A percentile compares a stretch with the other conserved stretches of the same genome.
phyloP scores from a whole-genome alignment of 2,888 invertebrate genomes.

The Caenorhabditis sinica region DNA sequence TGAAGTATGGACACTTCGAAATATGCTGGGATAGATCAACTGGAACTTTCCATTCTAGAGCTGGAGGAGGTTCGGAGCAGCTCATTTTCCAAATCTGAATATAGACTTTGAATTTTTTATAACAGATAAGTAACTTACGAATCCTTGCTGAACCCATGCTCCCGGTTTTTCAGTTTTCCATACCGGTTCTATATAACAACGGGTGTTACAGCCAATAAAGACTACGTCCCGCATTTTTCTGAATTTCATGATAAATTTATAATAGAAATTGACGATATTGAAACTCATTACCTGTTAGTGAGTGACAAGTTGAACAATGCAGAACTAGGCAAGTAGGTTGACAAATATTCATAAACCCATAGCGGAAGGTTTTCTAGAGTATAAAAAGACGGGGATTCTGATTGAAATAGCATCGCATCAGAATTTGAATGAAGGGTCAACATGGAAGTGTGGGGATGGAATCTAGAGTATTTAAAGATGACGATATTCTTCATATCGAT shows the following conservation, averaged over 20 bases:
- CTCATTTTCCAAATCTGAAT: conserved; percentile 51
- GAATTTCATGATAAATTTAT: neutral
- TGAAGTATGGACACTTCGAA: conserved; percentile 25
- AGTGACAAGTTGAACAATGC: conserved; percentile 59
- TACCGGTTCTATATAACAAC: conserved; percentile 53
- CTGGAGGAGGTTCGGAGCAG: conserved; percentile 38
- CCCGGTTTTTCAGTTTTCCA: conserved; percentile 51
- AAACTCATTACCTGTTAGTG: conserved; percentile 39
- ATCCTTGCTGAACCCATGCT: conserved; percentile 30
- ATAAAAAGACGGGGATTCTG: neutral
- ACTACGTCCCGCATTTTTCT: conserved; percentile 53
- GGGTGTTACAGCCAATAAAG: conserved; percentile 36
- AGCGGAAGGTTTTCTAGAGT: conserved; percentile 51
- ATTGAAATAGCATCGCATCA: neutral
- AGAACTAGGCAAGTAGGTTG: conserved; percentile 63
- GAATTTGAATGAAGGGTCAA: neutral
- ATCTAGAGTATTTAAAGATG: conserved; percentile 10
- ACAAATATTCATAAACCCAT: conserved; percentile 50
- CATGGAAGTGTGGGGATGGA: conserved; percentile 19
- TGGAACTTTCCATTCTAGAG: conserved; percentile 38
- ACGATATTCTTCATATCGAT: neutral
- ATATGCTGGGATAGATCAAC: conserved; percentile 42
- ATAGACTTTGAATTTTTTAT: neutral
- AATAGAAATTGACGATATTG: too few species aligned
- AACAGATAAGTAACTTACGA: conserved; percentile 17